phyloP scores from a whole-genome alignment of 1,140 invertebrate genomes.

The Macrosteles quadrilineatus region DNA sequence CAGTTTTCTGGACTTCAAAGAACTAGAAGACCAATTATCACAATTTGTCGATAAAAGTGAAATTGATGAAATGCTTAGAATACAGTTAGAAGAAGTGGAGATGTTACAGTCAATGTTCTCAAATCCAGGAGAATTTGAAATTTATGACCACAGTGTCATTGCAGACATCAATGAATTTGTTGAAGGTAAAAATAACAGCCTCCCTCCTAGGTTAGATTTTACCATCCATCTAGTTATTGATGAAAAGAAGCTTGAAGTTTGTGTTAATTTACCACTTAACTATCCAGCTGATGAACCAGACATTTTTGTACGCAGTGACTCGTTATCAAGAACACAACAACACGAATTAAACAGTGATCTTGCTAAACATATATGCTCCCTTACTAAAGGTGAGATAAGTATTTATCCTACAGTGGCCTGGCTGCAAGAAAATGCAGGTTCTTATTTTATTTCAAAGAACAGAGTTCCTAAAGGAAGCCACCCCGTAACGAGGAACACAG shows the following conservation, averaged over 20 bases:
- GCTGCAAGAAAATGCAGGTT: constrained; percentile 68
- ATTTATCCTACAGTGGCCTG: constrained; percentile 69
- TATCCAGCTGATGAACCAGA: constrained; percentile 70
- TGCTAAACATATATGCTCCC: constrained; percentile 53
- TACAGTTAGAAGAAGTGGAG: constrained; percentile 74
- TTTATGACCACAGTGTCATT: constrained; percentile 61
- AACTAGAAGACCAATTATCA: constrained; percentile 37
- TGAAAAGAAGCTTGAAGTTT: constrained; percentile 55
- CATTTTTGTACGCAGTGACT: constrained; percentile 66
- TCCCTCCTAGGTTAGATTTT: constrained; percentile 63
- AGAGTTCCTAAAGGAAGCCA: constrained; percentile 30
- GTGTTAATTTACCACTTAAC: constrained; percentile 63
- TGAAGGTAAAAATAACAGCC: constrained; percentile 49
- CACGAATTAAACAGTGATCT: constrained; percentile 64
- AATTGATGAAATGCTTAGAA: constrained; percentile 34
- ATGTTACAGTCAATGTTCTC: constrained; percentile 75
- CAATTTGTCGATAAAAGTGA: constrained; percentile 39
- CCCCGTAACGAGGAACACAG: background rate
- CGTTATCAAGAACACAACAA: constrained; percentile 63
- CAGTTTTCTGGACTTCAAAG: constrained; percentile 40
- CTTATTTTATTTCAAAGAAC: constrained; percentile 45
- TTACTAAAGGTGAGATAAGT: constrained; percentile 65
- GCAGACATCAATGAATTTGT: constrained; percentile 64
- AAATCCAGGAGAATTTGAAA: constrained; percentile 64
- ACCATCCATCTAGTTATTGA: constrained; percentile 55